phyloP scores from a whole-genome alignment of 1,140 invertebrate species.

The Drosophila watanabei region DNA sequence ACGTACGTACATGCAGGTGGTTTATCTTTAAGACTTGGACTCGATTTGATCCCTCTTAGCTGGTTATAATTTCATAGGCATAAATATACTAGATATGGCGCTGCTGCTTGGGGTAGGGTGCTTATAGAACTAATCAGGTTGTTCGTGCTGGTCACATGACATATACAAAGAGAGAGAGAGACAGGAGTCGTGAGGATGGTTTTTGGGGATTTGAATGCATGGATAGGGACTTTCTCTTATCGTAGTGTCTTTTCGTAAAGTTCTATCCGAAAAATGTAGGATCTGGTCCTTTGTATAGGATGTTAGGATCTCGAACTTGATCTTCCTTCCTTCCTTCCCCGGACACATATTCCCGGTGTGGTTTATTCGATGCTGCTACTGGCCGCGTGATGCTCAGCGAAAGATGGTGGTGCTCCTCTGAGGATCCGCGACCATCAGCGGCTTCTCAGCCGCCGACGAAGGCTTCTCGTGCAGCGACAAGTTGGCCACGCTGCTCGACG shows the following conservation, averaged over 20 bases:
- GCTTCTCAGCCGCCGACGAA: constrained; percentile 59
- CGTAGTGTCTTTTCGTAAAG: constrained; percentile 53
- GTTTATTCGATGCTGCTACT: constrained; percentile 65
- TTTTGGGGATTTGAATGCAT: constrained; percentile 1
- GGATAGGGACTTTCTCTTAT: constrained; percentile 32
- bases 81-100: constrained; percentile 53
- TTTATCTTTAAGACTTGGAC: constrained; percentile 17
- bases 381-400: constrained; percentile 34
- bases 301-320: not conserved
- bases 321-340: not conserved
- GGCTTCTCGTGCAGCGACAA: constrained; percentile 72
- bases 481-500: constrained; percentile 80
- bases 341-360: constrained; percentile 20
- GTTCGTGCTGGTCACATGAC: constrained; percentile 40
- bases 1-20: constrained; percentile 11
- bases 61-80: constrained; percentile 23
- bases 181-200: not conserved
- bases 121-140: constrained; percentile 51
- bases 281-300: not conserved
- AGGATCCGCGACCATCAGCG: constrained; percentile 57
- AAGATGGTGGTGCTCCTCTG: constrained; percentile 63
- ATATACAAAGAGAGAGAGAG: constrained; percentile 22
- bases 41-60: constrained; percentile 28
- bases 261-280: constrained; percentile 47
- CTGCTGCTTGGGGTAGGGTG: constrained; percentile 13